A percentile compares a stretch with the other conserved stretches of the same genome.
phyloP scores from a whole-genome alignment of 1,140 invertebrate genomes.

The Solenopsis fugax region DNA sequence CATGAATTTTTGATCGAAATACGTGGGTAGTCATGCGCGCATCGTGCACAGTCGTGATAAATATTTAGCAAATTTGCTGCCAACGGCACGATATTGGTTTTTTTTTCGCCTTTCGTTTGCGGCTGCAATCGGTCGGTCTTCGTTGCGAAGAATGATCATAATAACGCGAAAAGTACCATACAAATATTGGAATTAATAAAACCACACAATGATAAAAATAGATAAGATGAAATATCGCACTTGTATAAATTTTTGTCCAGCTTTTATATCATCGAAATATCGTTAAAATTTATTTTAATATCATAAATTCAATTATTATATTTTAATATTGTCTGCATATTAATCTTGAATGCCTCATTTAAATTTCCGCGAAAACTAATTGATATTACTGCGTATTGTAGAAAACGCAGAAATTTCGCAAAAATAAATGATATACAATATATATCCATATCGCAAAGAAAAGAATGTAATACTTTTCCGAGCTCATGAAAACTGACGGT shows the following conservation, averaged over 20 bases:
- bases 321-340: background rate
- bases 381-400: background rate
- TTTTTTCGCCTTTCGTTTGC: slow-evolving; percentile 29
- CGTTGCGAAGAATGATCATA: slow-evolving; percentile 40
- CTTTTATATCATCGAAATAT: background rate
- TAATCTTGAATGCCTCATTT: background rate
- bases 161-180: background rate
- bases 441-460: slow-evolving; percentile 7
- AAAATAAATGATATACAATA: slow-evolving; percentile 13
- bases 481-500: slow-evolving; percentile 1
- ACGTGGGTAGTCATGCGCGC: slow-evolving; percentile 23
- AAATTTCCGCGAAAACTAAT: background rate
- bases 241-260: background rate
- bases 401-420: background rate
- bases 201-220: background rate
- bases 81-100: slow-evolving; percentile 60
- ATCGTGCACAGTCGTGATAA: slow-evolving; percentile 63
- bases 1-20: slow-evolving; percentile 66
- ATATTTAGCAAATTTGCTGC: slow-evolving; percentile 71
- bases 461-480: background rate
- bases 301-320: background rate
- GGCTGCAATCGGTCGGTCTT: background rate
- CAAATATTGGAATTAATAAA: slow-evolving; percentile 15
- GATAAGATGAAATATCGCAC: background rate
- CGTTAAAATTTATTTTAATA: slow-evolving; percentile 27